Evolutionary conservation across 2,113 vertebrate species (phyloP), one percentile per base, ranked within the genome.

Genomic region (Panthera leo): DNA sequence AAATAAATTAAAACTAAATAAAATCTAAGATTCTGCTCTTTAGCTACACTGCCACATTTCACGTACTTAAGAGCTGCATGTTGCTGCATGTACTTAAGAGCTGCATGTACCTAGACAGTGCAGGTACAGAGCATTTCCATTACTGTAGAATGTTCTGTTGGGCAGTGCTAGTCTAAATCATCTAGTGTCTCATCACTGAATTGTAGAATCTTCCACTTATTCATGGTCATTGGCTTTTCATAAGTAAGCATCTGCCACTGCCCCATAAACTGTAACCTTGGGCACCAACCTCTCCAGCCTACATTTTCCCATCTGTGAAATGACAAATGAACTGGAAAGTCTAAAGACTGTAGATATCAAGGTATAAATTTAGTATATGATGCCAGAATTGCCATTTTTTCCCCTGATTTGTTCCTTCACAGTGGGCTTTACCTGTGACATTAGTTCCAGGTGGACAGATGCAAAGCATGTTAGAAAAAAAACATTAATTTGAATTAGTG

Each of bases 401-500:
- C 42, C 83, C n/a, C 61, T 5, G 3, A 15, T 93, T 55, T 55
- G 42, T 42, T 36, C 4, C 55, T 23, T 42, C 25, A 6, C 5
- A 1, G 25, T 86, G 39, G 36, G 8, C 87, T 93, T 65, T 71
- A 82, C 48, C 16, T 90, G 5, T 70, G 51, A 36, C n/a, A 55
- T 93, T 89, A 34, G 25, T n/a, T 93, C 51, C 19, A 5, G 36
- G 25, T 18, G 31, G n/a, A 71, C 36, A 48, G 48, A 42, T 48
- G 45, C 16, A 58, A 95, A 93, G 31, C 9, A 23, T 83, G 36
- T 95, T 89, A 61, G 58, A 76, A 85, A 89, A 85, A 91, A 92
- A 65, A 36, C 71, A 29, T 65, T 82, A 23, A 36, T 85, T 53
- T 21, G 4, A 90, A 83, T 53, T 76, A 27, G n/a, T 89, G 51